Evolutionary conservation across 2,797 vertebrate genomes (phyloP), one percentile per base, ranked within the genome.

Genomic region (Balearica regulorum): DNA sequence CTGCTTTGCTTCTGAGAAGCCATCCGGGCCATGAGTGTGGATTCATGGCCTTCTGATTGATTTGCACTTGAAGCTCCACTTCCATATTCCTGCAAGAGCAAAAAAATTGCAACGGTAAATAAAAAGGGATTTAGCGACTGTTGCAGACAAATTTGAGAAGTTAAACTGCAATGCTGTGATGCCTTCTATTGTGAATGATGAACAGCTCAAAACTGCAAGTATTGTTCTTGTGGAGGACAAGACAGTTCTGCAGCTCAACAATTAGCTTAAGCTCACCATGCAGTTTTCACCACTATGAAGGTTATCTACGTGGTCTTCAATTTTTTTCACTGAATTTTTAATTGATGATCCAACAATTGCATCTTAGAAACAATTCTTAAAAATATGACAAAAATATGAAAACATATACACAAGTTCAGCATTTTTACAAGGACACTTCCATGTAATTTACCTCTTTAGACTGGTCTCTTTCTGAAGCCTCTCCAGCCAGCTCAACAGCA

Each of bases 31-130:
- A 98, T 98, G 72, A 98, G 97, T 16, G 98, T 98, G 18, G 99
- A 99, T 89, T 99, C 98, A 20, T 99, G 99, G 14, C 99, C 99
- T 95, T 99, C 99, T 54, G 99, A 98, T 64, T 99, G 98, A 96
- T 98, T 99, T 81, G 99, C 99, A 51, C 99, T 99, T 8, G 99
- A 98, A 28, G 98, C 97, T 93, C 99, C 99, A 37, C 94, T 99
- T 43, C 99, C 99, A 0, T 99, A 98, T 83, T 99, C 99, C 99
- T 99, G 90, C 70, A 77, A 82, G 7, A 54, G 51, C 51, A 44
- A 93, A 91, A 25, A 49, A 65, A 48, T 31, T 7, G 22, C 24
- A 88, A 53, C 0, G 16, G 28, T 70, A 87, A 79, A 21, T 5
- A 3, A 39, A 73, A 91, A 31, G 19, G 37, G 31, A 44, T 25